Base-by-base conservation (phyloP, 2,797 vertebrate species). In the Acipenser ruthenus region DNA sequence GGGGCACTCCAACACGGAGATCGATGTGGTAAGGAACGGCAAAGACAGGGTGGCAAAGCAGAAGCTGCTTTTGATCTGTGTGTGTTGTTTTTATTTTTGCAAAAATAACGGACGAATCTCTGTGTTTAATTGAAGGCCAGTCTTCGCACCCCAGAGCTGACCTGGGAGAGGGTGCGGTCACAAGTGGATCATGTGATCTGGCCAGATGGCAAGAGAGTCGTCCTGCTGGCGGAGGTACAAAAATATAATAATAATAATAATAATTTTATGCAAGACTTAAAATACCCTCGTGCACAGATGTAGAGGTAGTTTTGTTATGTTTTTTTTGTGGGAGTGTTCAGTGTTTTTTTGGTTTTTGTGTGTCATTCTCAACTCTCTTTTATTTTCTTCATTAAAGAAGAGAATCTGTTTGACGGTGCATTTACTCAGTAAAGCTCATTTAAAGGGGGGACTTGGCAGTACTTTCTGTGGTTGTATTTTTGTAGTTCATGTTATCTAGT, bases 1-100 rank as follows among this genome's bases (percentile, higher is more conserved):
- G 95, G 95, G 95, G 49, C 95, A 97, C 83, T 97, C 95, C 78
- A 97, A 97, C 76, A 97, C 95, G 0, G 95, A 97, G 84, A 97
- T 97, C 0, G 95, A 97, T 5, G 95, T 97, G 89, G 95, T 97
- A 71, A 87, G 90, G 4, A 9, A 60, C 50, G 6, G 2, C 52
- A 60, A 2, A 1, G 18, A 48, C 6, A n/a, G 49, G 56, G 15
- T 52, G 8, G 23, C 7, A 8, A 37, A 49, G 50, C 65, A 67
- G 37, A 1, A 10, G 13, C 7, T 7, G 49, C 2, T 1, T n/a
- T n/a, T 23, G 50, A 5, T 13, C 6, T 59, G 10, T 68, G 51
- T 68, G n/a, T 18, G 60, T 37, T 37, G 1, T 37, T 7, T 69
- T n/a, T 64, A 10, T 9, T 48, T 15, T 18, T 15, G 15, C 23